Evolutionary conservation across 2,888 invertebrate species (phyloP).

Genomic region (Gandaritis pyraliata): DNA sequence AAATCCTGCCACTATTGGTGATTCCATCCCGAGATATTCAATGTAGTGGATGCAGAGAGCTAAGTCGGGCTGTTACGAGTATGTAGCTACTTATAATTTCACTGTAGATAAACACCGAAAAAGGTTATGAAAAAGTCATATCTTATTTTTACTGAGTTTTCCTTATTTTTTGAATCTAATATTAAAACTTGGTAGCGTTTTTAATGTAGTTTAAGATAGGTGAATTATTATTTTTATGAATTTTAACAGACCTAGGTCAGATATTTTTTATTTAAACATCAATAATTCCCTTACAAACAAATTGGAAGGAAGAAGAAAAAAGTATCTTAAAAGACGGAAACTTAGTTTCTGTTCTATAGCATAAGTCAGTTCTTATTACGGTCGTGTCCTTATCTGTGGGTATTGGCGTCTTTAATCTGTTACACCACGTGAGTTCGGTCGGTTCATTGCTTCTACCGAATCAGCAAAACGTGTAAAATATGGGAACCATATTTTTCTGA

Average conservation of each 20-base stretch:
- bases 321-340: constrained; percentile 31
- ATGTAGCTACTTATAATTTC: constrained; percentile 9
- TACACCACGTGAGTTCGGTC: constrained; percentile 46
- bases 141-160: too few species aligned
- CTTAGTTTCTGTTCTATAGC: constrained; percentile 41
- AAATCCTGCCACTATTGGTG: constrained; percentile 56
- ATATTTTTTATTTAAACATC: too few species aligned
- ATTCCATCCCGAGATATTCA: constrained; percentile 58
- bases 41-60: constrained; percentile 44
- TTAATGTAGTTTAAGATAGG: too few species aligned
- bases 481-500: constrained; percentile 41
- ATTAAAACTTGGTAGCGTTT: too few species aligned
- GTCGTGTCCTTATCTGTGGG: constrained; percentile 46
- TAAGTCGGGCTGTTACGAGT: constrained; percentile 39
- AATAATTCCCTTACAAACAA: too few species aligned
- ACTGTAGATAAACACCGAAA: too few species aligned
- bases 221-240: too few species aligned
- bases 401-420: constrained; percentile 54
- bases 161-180: too few species aligned
- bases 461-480: constrained; percentile 47
- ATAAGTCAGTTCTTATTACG: constrained; percentile 46
- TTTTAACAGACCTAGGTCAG: too few species aligned
- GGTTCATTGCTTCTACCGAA: constrained; percentile 51
- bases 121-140: too few species aligned
- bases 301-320: constrained; percentile 27